Evolutionary conservation across 2,888 invertebrate genomes (phyloP).

Genomic region (Callinectes sapidus): DNA sequence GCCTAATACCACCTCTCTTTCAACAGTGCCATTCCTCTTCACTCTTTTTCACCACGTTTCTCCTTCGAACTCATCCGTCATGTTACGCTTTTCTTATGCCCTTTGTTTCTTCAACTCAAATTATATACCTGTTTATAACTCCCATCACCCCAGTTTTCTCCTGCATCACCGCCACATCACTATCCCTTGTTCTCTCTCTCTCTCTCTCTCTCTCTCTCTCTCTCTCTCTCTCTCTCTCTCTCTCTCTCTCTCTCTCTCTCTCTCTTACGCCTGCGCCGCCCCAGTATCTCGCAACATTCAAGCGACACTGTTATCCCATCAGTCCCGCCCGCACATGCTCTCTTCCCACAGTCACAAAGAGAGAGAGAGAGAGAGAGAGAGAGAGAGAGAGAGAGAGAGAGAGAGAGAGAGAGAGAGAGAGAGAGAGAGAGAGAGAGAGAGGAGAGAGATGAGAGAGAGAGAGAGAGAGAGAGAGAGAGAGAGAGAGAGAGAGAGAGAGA

Average conservation of each 20-base stretch:
- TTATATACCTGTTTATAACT: neutral
- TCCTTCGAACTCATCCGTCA: neutral
- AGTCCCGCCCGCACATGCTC: neutral
- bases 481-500: no score
- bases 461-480: no score
- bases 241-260: slow-evolving; percentile 43
- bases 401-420: no score
- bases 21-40: neutral
- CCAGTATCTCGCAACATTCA: neutral
- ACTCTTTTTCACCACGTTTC: neutral
- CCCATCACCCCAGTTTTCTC: neutral
- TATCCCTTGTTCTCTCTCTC: slow-evolving; percentile 14
- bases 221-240: slow-evolving; percentile 10
- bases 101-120: slow-evolving; percentile 24
- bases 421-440: no score
- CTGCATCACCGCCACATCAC: neutral
- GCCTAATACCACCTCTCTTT: neutral
- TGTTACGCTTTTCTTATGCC: neutral
- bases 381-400: no score
- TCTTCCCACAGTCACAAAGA: neutral
- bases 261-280: neutral
- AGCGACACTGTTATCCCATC: slow-evolving; percentile 15
- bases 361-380: no score
- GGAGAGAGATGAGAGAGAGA: no score
- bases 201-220: slow-evolving; percentile 13